Conservation (phyloP, 2,113 vertebrate genomes). For the Hiodon tergisus region DNA sequence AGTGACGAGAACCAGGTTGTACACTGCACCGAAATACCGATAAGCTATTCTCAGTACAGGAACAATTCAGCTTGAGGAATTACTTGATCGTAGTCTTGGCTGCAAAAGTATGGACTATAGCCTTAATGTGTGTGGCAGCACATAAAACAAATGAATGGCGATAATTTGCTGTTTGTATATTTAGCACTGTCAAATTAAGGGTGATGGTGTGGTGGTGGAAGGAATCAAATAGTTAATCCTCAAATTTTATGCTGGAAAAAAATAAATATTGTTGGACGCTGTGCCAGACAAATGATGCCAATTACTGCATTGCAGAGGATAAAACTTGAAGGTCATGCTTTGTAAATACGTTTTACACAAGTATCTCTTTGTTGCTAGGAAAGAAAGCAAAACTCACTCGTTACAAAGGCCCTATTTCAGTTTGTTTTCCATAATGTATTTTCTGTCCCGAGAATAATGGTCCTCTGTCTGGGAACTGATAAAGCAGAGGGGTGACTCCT, state of each 20-base stretch:
- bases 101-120: too few species aligned
- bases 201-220: too few species aligned
- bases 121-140: too few species aligned
- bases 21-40: too few species aligned
- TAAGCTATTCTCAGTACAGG: too few species aligned
- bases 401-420: constrained; percentile 33
- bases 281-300: constrained; percentile 46
- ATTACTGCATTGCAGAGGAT: constrained; percentile 51
- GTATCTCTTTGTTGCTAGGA: constrained; percentile 35
- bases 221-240: constrained; percentile 42
- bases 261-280: constrained; percentile 15
- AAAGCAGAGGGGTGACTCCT: constrained; percentile 13
- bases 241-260: constrained; percentile 33
- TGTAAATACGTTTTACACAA: constrained; percentile 40
- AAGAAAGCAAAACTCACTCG: constrained; percentile 15
- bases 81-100: too few species aligned
- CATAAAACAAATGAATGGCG: too few species aligned
- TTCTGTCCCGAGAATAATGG: constrained; percentile 25
- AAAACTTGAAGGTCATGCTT: constrained; percentile 51
- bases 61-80: too few species aligned
- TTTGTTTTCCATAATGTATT: constrained; percentile 1
- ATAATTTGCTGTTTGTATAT: too few species aligned
- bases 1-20: too few species aligned
- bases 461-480: constrained; percentile 24
- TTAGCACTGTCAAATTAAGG: too few species aligned